Evolutionary conservation across 2,113 vertebrate species (phyloP).

Genomic region (Empidonax traillii): DNA sequence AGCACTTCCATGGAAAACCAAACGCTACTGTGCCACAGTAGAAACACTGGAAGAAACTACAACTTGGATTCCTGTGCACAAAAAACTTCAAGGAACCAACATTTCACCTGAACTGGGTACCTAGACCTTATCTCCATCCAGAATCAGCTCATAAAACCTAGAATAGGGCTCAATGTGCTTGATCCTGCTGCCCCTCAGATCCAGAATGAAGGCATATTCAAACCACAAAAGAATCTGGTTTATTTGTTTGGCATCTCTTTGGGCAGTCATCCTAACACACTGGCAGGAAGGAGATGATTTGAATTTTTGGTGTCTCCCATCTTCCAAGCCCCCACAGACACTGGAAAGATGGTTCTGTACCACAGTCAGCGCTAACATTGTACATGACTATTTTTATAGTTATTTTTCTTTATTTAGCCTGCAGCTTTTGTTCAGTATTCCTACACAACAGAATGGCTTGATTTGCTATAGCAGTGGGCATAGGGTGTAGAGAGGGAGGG

Average conservation of each 20-base stretch:
- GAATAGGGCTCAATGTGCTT: neutral
- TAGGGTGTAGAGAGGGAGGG: neutral
- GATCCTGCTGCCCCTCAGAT: neutral
- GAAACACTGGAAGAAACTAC: neutral
- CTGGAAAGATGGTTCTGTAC: neutral
- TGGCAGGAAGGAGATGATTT: neutral
- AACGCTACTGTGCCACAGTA: neutral
- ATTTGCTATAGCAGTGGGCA: neutral
- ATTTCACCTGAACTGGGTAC: neutral
- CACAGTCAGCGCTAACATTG: neutral
- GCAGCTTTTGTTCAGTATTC: neutral
- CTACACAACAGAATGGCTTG: neutral
- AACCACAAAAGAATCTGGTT: neutral
- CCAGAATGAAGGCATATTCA: neutral
- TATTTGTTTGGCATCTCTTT: neutral
- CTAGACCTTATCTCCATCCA: neutral
- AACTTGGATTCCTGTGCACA: neutral
- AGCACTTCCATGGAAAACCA: neutral
- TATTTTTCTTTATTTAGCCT: neutral
- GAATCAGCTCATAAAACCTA: neutral
- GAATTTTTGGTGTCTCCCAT: neutral
- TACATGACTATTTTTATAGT: neutral
- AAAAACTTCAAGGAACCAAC: neutral
- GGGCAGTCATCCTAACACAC: neutral
- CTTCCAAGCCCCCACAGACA: neutral